Evolutionary conservation across 2,113 vertebrate genomes (phyloP), one percentile per base, ranked within the genome.

Genomic region (Podarcis raffonei): DNA sequence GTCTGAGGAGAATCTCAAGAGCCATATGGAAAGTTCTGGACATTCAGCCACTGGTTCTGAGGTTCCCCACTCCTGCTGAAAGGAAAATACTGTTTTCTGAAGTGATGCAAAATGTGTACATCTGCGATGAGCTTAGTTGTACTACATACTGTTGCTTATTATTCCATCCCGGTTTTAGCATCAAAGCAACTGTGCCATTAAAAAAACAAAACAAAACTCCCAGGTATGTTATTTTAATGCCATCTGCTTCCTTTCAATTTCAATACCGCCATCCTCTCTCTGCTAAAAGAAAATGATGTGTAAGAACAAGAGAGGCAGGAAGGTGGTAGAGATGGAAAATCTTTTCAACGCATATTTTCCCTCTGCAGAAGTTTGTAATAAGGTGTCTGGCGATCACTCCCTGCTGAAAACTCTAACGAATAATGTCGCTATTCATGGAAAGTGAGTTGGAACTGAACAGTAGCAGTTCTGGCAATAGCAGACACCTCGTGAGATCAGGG

Each of bases 231-330:
- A 94, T 96, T 94, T 95, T 95, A 94, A 95, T 90, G 94, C 90
- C 93, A 94, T 94, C 88, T 91, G 76, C 87, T 94, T 95, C 93
- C 91, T 95, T 95, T 93, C 91, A 93, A 88, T 93, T 95, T 95
- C 89, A 94, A 91, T 94, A 86, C 91, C 13, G 78, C 91, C 71
- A 92, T 93, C 93, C 91, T 92, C 90, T 95, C 90, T 95, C 90
- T 93, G 93, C 93, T 95, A 94, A 95, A 95, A 93, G 94, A 95
- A 95, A 95, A 95, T 95, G 92, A 95, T 93, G 78, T 90, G 89
- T 92, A 92, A 84, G 90, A 95, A 86, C 89, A 94, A 94, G 92
- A 81, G 88, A 93, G 87, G 84, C 91, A 92, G 89, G 92, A 93
- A 94, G 87, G 91, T 94, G 91, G 91, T 85, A 94, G 90, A 95